phyloP scores from a whole-genome alignment of 2,113 vertebrate species.

The Rostratula benghalensis region DNA sequence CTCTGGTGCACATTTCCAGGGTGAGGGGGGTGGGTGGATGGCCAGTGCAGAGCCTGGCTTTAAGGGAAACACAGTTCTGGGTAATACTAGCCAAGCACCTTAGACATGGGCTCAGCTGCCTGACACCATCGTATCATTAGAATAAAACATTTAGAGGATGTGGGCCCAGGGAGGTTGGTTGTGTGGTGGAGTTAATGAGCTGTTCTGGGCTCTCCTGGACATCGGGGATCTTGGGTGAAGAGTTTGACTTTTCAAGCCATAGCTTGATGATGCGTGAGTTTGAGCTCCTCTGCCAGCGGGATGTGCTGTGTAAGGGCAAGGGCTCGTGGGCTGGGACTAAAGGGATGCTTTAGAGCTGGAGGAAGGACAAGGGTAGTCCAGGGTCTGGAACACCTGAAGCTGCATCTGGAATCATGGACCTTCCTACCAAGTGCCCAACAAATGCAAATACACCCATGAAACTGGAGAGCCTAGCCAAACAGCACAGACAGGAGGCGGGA shows the following conservation, averaged over 20 bases:
- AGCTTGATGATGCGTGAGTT: neutral
- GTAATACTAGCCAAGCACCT: constrained; percentile 44
- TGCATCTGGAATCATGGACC: neutral
- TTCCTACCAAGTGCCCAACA: neutral
- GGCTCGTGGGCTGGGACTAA: neutral
- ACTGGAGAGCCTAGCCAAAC: neutral
- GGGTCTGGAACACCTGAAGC: neutral
- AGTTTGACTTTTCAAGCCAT: neutral
- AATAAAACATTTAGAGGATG: constrained; percentile 38
- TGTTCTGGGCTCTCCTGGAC: neutral
- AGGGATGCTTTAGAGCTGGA: neutral
- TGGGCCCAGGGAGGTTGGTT: neutral
- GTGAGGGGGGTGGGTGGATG: neutral
- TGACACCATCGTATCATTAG: neutral
- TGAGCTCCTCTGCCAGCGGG: neutral
- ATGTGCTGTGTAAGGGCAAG: neutral
- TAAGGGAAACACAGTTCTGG: neutral
- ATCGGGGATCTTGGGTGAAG: neutral
- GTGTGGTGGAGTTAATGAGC: neutral
- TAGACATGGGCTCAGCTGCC: constrained; percentile 15
- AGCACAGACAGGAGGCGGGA: neutral
- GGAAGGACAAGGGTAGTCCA: neutral
- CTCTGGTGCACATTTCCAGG: neutral
- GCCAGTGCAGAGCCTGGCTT: neutral
- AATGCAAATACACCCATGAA: neutral